Conservation (phyloP, 2,113 vertebrate species). For the Phocoena phocoena region DNA sequence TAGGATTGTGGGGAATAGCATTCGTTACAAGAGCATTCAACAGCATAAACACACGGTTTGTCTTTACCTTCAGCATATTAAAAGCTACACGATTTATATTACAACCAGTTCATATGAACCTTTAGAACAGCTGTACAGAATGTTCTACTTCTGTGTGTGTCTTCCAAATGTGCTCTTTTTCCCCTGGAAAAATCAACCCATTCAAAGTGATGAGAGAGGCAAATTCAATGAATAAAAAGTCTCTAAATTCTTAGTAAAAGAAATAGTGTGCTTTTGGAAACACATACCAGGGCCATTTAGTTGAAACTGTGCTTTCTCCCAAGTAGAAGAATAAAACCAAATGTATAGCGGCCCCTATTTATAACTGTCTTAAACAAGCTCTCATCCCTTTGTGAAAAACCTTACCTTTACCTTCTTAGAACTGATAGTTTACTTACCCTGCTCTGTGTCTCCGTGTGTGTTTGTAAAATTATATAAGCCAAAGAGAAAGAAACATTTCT, state of each 20-base stretch:
- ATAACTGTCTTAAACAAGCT: not conserved
- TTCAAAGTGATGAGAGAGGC: slow-evolving; percentile 13
- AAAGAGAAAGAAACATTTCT: not conserved
- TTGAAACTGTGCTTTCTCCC: slow-evolving; percentile 16
- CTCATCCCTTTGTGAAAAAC: slow-evolving; percentile 12
- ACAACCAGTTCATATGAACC: slow-evolving; percentile 7
- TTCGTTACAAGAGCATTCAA: slow-evolving; percentile 18
- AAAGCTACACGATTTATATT: slow-evolving; percentile 26
- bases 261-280: slow-evolving; percentile 47
- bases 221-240: slow-evolving; percentile 28
- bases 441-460: not conserved
- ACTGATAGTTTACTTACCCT: not conserved
- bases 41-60: slow-evolving; percentile 18
- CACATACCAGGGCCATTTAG: not conserved
- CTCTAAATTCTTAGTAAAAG: slow-evolving; percentile 58
- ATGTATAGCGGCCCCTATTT: too few relatives aligned
- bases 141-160: slow-evolving; percentile 41
- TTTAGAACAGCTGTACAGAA: slow-evolving; percentile 29
- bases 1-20: not conserved
- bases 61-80: not conserved
- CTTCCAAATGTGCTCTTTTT: slow-evolving; percentile 44
- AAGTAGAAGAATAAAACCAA: not conserved
- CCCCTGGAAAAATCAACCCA: not conserved
- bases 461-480: slow-evolving; percentile 33
- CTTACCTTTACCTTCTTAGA: slow-evolving; percentile 2